A percentile compares a stretch with the other conserved stretches of the same genome.
Conservation (phyloP, 2,113 vertebrate genomes). For the Myotis yumanensis region DNA sequence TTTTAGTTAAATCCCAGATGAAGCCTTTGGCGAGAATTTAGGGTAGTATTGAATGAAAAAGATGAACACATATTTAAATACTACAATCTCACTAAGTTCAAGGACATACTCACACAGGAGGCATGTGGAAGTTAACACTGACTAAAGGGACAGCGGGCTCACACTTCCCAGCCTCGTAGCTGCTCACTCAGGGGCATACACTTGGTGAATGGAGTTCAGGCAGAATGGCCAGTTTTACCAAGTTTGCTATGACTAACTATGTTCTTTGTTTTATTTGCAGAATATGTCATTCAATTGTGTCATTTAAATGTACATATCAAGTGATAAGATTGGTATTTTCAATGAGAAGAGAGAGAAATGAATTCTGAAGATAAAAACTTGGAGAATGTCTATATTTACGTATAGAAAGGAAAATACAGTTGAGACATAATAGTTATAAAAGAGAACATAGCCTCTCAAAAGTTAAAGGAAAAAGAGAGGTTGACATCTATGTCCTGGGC, state of each 20-base stretch:
- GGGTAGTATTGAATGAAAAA: background rate
- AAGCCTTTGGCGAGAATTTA: background rate
- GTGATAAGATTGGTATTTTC: background rate
- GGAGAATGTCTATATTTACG: background rate
- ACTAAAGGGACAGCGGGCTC: background rate
- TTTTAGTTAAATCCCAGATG: background rate
- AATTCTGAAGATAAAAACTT: constrained; percentile 8
- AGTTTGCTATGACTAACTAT: background rate
- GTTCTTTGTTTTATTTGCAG: background rate
- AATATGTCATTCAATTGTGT: background rate
- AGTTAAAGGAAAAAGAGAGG: background rate
- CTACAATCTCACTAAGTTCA: background rate
- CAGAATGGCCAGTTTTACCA: background rate
- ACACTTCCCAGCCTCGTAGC: background rate
- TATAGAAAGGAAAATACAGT: background rate
- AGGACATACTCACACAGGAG: background rate
- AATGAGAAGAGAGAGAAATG: background rate
- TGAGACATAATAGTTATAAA: background rate
- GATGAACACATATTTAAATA: background rate
- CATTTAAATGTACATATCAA: constrained; percentile 23
- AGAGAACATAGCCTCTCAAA: background rate
- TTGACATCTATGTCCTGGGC: background rate
- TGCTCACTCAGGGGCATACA: background rate
- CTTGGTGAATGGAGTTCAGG: background rate
- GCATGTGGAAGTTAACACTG: background rate